These are phyloP conservation scores for Drosophila cracens DNA, from an alignment of 2,888 invertebrate genomes.

Conservation along the genomic window DNA sequence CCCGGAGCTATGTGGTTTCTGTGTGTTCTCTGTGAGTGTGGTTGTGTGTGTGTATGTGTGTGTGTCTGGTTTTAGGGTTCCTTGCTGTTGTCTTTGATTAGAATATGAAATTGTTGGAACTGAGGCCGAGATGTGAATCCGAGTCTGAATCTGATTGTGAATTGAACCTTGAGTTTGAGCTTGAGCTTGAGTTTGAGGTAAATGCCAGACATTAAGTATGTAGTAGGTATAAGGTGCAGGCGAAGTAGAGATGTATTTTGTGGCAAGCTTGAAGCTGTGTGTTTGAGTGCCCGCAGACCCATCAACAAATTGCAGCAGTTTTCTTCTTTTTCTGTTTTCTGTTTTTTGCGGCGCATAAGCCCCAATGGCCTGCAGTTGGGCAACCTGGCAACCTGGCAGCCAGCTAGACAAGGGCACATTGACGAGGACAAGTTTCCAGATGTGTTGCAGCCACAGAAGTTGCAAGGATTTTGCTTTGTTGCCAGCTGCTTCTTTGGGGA, in stretches of 20 bases:
- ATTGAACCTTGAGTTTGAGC: conserved; percentile 11
- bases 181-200: conserved; percentile 13
- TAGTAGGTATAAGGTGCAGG: not conserved
- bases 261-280: conserved; percentile 27
- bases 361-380: conserved; percentile 52
- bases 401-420: conserved; percentile 37
- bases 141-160: conserved; percentile 7
- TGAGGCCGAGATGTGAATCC: conserved; percentile 14
- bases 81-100: conserved; percentile 53
- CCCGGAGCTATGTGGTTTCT: conserved; percentile 8
- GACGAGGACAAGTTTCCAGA: conserved; percentile 43
- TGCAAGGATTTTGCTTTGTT: conserved; percentile 42
- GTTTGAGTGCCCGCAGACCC: conserved; percentile 46
- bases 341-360: conserved; percentile 38
- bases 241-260: conserved; percentile 10
- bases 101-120: conserved; percentile 41
- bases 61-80: conserved; percentile 9
- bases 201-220: not conserved
- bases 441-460: conserved; percentile 13
- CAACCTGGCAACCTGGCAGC: conserved; percentile 1
- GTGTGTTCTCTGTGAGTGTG: not conserved
- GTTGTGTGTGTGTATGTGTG: not conserved
- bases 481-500: conserved; percentile 31
- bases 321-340: not conserved
- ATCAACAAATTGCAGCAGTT: conserved; percentile 60